These are phyloP conservation scores for Drosophila nasuta DNA, from an alignment of 1,140 invertebrate species.

Conservation along the genomic window DNA sequence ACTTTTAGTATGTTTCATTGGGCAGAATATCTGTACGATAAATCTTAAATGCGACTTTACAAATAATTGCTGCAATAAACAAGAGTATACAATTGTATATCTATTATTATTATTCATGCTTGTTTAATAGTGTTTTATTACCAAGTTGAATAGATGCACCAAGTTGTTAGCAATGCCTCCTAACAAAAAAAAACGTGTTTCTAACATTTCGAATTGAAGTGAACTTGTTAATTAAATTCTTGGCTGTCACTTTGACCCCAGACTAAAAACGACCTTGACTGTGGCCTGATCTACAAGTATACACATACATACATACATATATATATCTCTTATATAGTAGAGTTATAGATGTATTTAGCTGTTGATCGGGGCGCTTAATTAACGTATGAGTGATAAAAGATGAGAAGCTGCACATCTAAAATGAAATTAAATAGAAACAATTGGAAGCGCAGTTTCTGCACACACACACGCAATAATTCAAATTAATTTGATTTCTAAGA, in stretches of 20 bases:
- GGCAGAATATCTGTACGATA: too few species aligned
- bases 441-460: conserved; percentile 19
- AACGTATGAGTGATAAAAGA: conserved; percentile 34
- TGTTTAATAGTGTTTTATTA: too few species aligned
- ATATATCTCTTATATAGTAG: not conserved
- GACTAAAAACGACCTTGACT: not conserved
- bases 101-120: too few species aligned
- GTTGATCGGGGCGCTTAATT: conserved; percentile 11
- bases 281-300: not conserved
- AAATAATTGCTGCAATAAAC: too few species aligned
- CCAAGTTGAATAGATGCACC: not conserved
- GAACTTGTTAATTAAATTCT: not conserved
- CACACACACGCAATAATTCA: not conserved
- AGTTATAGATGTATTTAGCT: not conserved
- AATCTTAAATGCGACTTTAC: too few species aligned
- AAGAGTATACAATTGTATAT: too few species aligned
- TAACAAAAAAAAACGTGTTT: not conserved
- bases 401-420: conserved; percentile 9
- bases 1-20: too few species aligned
- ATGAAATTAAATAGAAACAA: conserved; percentile 29
- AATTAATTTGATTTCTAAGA: not conserved
- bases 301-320: not conserved
- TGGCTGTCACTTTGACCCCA: conserved; percentile 4
- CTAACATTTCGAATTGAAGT: not conserved
- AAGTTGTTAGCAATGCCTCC: not conserved